Conservation (phyloP, 30 jellyfish, hydroid and myxozoan species). For the Pelagia noctiluca region DNA sequence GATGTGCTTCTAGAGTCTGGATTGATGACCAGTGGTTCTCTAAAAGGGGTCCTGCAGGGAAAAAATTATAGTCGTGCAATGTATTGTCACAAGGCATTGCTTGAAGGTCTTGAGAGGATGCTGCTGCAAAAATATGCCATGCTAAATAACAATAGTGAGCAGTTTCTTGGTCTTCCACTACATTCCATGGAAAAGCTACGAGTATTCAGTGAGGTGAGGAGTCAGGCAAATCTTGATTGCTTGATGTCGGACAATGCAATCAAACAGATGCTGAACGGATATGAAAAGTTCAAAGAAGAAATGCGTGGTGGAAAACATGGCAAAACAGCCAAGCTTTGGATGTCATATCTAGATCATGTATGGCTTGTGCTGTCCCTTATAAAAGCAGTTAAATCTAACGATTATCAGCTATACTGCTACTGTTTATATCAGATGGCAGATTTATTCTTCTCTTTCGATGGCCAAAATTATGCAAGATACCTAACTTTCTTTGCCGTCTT, state of each 20-base stretch:
- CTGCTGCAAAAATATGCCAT: neutral
- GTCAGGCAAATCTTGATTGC: conserved; percentile 1
- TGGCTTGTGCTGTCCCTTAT: conserved; percentile 24
- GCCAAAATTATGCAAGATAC: conserved; percentile 10
- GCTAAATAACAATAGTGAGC: neutral
- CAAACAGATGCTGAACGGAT: neutral
- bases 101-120: conserved; percentile 4
- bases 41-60: conserved; percentile 1
- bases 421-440: neutral
- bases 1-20: conserved; percentile 4
- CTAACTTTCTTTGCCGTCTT: conserved; percentile 43
- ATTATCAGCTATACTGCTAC: conserved; percentile 8
- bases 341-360: too few relatives aligned
- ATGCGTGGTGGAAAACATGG: conserved; percentile 1
- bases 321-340: conserved; percentile 5
- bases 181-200: conserved; percentile 2
- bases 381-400: conserved; percentile 22
- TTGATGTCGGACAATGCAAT: neutral
- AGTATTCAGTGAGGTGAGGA: conserved; percentile 6
- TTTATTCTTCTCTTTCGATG: neutral
- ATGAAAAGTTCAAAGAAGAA: neutral
- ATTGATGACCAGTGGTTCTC: conserved; percentile 1
- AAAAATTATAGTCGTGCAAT: too few relatives aligned
- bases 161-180: conserved; percentile 1
- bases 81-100: too few relatives aligned